Evolutionary conservation across 2,888 invertebrate genomes (phyloP).

Genomic region (Zeuzera pyrina): DNA sequence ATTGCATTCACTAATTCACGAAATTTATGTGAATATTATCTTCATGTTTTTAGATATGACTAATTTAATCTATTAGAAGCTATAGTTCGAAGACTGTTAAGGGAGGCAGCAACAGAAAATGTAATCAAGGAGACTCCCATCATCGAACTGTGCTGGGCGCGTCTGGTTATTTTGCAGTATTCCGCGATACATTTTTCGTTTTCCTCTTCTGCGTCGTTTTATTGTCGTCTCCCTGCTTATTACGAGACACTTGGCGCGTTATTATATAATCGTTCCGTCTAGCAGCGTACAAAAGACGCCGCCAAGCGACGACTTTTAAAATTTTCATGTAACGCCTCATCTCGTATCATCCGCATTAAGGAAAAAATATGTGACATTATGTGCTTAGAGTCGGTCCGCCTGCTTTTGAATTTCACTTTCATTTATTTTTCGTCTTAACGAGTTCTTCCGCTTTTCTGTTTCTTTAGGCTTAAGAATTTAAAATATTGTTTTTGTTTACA

Average conservation of each 20-base stretch:
- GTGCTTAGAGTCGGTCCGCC: constrained; percentile 20
- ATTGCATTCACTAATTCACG: too few species aligned
- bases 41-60: too few species aligned
- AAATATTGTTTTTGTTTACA: constrained; percentile 10
- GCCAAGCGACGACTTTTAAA: constrained; percentile 16
- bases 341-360: constrained; percentile 21
- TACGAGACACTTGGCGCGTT: constrained; percentile 20
- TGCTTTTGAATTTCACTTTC: constrained; percentile 20
- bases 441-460: constrained; percentile 13
- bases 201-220: constrained; percentile 13
- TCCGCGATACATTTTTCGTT: constrained; percentile 8
- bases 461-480: constrained; percentile 12
- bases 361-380: constrained; percentile 25
- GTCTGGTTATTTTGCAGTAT: constrained; percentile 5
- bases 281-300: constrained; percentile 11
- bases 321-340: constrained; percentile 19
- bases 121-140: too few species aligned
- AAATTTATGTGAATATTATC: too few species aligned
- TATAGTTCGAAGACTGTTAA: too few species aligned
- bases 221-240: constrained; percentile 18
- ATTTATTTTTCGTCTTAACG: constrained; percentile 21
- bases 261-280: constrained; percentile 21
- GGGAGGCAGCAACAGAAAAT: too few species aligned
- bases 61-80: too few species aligned
- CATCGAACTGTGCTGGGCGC: constrained; percentile 5